Evolutionary conservation across 2,113 vertebrate genomes (phyloP).

Genomic region (Peromyscus maniculatus): DNA sequence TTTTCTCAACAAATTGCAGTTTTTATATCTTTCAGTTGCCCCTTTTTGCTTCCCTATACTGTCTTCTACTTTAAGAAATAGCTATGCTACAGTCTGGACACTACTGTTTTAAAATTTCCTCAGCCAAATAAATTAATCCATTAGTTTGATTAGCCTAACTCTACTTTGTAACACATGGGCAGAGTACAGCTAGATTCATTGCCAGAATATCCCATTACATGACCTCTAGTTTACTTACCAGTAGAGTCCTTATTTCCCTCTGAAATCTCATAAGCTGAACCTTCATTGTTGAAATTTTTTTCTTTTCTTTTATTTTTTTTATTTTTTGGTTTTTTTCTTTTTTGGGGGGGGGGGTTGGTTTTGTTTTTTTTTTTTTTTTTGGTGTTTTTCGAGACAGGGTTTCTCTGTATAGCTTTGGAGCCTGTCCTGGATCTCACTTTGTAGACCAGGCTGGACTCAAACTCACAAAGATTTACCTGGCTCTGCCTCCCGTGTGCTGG

Average conservation of each 20-base stretch:
- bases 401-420: no score
- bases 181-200: not conserved
- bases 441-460: no score
- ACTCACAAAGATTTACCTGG: no score
- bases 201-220: not conserved
- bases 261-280: not conserved
- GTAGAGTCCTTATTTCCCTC: not conserved
- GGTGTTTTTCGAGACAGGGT: no score
- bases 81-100: not conserved
- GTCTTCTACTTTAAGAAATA: not conserved
- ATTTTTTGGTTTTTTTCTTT: no score
- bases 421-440: no score
- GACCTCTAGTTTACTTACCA: not conserved
- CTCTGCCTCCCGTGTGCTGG: no score
- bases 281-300: not conserved
- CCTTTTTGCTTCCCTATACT: not conserved
- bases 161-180: not conserved
- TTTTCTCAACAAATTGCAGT: not conserved
- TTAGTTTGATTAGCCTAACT: not conserved
- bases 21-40: not conserved
- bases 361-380: no score
- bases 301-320: no score
- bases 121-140: not conserved
- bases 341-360: no score
- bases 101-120: not conserved